Base-by-base conservation (phyloP, 2,113 vertebrate genomes). In the Elephantulus edwardii region DNA sequence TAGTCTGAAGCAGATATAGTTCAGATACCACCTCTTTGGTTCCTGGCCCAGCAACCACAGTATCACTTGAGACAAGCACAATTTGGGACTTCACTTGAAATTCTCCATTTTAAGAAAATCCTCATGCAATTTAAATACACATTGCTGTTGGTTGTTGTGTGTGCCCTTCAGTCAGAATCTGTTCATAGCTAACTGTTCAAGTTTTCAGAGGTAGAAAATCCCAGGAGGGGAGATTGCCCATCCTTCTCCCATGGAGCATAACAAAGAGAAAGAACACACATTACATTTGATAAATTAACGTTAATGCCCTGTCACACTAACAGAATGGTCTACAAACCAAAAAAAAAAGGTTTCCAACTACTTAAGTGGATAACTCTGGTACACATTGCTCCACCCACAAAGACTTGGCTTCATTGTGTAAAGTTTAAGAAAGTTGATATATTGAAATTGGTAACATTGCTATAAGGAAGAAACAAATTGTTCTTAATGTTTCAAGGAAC, bases 361-460 rank as follows among this genome's bases (percentile, higher is more conserved):
- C 75, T 22, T 5, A 90, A 87, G 33, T 26, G 58, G 30, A 54
- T 74, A 26, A 16, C 70, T 80, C 70, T 80, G 52, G 11, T 38
- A 16, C 62, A 52, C 74, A 76, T 44, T 83, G 64, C n/a, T 71
- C 54, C 54, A 62, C 52, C 10, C 64, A 26, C 20, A 11, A 12
- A 28, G 40, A 70, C 52, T 77, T 77, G 58, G 74, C 35, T 91
- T 83, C 90, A 82, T 9, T 48, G 64, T 82, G 70, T 16, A 35
- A 74, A 80, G 60, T 80, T 92, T 88, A 40, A 88, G 91, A 92
- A 96, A 93, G 71, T 52, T 83, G 56, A 94, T 88, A 62, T 50
- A 71, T 85, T 82, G 71, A 72, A 71, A 83, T 48, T 76, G 58
- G 88, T 88, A 80, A 92, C 76, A 16, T 71, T 90, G 35, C 71